Percentiles rank a stretch among this genome's conserved stretches.
Conservation (phyloP, 2,113 vertebrate species). For the Hypomesus transpacificus region DNA sequence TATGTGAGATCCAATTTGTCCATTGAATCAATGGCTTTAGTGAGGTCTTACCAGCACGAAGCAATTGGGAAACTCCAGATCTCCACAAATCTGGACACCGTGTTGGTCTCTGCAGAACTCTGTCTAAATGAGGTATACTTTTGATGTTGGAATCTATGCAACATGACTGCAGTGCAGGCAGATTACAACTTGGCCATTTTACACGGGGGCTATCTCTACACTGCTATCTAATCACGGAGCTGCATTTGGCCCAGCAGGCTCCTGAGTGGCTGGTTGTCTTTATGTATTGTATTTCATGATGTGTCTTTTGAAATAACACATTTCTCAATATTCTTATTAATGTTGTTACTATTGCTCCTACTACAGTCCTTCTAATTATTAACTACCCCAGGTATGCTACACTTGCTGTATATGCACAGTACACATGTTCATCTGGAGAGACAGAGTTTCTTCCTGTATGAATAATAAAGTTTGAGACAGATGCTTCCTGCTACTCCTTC, state of each 20-base stretch:
- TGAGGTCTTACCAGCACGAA: too few relatives aligned
- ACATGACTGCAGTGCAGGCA: conserved; percentile 15
- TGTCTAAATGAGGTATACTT: too few relatives aligned
- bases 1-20: too few relatives aligned
- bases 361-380: conserved; percentile 26
- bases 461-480: conserved; percentile 69
- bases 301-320: conserved; percentile 66
- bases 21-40: too few relatives aligned
- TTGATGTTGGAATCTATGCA: too few relatives aligned
- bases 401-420: conserved; percentile 70
- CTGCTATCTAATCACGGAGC: conserved; percentile 40
- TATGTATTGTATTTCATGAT: conserved; percentile 64
- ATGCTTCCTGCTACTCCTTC: conserved; percentile 26
- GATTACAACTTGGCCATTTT: conserved; percentile 38
- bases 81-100: too few relatives aligned
- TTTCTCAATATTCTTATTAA: conserved; percentile 67
- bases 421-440: conserved; percentile 66
- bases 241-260: conserved; percentile 35
- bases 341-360: conserved; percentile 57
- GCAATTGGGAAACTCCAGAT: too few relatives aligned
- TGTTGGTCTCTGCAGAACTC: too few relatives aligned
- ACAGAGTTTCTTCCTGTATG: conserved; percentile 69
- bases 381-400: conserved; percentile 53
- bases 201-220: conserved; percentile 31
- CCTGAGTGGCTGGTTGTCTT: conserved; percentile 42